Conservation (phyloP, 2,113 vertebrate genomes). For the Triplophysa dalaica region DNA sequence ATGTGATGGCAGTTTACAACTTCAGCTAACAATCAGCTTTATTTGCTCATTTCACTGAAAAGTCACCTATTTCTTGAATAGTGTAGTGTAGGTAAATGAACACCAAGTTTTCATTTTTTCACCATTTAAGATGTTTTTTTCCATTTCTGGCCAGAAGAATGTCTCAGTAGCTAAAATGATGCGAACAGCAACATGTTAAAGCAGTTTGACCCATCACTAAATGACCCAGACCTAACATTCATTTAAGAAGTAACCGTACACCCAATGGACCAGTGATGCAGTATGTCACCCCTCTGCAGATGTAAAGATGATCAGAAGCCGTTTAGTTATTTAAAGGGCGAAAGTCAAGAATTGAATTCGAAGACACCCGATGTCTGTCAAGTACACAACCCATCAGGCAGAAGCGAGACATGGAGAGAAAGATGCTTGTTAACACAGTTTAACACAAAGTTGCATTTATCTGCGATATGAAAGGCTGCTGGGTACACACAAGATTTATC, state of each 20-base stretch:
- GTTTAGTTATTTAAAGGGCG: not conserved
- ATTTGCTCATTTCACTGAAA: too few species aligned
- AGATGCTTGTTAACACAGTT: slow-evolving; percentile 34
- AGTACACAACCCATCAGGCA: not conserved
- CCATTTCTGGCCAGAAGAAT: too few species aligned
- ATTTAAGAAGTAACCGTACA: not conserved
- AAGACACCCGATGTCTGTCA: not conserved
- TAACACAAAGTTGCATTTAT: slow-evolving; percentile 35
- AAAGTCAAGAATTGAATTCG: not conserved
- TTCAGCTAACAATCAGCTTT: too few species aligned
- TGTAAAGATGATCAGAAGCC: not conserved
- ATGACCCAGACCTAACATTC: not conserved
- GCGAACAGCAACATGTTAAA: too few species aligned
- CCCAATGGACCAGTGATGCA: not conserved
- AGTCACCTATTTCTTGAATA: too few species aligned
- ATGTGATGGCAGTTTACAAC: too few species aligned
- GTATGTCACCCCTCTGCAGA: not conserved
- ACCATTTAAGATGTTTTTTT: too few species aligned
- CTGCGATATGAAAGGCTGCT: slow-evolving; percentile 31
- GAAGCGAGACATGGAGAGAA: slow-evolving; percentile 2
- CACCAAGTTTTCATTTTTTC: too few species aligned
- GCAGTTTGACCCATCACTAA: too few species aligned
- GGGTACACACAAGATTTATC: slow-evolving; percentile 22
- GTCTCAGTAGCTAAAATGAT: too few species aligned
- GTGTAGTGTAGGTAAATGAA: too few species aligned